phyloP scores from a whole-genome alignment of 2,113 vertebrate genomes.

The Thamnaconus septentrionalis region DNA sequence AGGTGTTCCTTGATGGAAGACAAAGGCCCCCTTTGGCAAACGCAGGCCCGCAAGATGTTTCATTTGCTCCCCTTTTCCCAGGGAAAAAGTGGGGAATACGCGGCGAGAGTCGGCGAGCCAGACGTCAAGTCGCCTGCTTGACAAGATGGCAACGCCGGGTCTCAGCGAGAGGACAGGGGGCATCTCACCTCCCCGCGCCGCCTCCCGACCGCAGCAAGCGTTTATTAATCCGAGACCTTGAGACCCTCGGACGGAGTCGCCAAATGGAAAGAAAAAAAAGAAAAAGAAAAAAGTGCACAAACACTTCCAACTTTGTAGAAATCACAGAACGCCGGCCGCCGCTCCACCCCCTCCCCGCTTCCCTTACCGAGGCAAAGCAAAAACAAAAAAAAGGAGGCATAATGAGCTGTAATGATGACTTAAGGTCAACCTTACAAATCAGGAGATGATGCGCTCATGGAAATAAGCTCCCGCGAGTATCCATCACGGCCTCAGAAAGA shows the following conservation, averaged over 20 bases:
- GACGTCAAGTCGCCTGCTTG: conserved; percentile 51
- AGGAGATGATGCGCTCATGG: conserved; percentile 61
- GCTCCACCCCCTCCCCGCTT: conserved; percentile 38
- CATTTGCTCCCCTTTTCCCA: conserved; percentile 68
- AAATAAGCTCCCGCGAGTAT: conserved; percentile 85
- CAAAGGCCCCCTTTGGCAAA: conserved; percentile 57
- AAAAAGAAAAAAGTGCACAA: not conserved
- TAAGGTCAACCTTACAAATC: conserved; percentile 77
- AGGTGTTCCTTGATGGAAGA: conserved; percentile 74
- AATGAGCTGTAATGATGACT: conserved; percentile 73
- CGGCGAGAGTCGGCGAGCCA: conserved; percentile 42
- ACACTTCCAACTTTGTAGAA: conserved; percentile 38
- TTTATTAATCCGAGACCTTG: conserved; percentile 82
- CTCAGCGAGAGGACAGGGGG: conserved; percentile 57
- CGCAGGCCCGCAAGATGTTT: conserved; percentile 63
- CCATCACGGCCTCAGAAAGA: conserved; percentile 88
- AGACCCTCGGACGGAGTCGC: conserved; percentile 65
- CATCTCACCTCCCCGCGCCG: conserved; percentile 63
- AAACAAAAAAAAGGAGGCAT: conserved; percentile 76
- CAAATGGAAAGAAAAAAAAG: conserved; percentile 51
- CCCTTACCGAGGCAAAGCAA: conserved; percentile 34
- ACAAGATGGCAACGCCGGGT: conserved; percentile 53
- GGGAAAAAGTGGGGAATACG: conserved; percentile 47
- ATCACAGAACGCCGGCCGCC: conserved; percentile 38
- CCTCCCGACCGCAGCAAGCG: conserved; percentile 69